Conservation (phyloP, 1,140 invertebrate species). For the Anastrepha obliqua region DNA sequence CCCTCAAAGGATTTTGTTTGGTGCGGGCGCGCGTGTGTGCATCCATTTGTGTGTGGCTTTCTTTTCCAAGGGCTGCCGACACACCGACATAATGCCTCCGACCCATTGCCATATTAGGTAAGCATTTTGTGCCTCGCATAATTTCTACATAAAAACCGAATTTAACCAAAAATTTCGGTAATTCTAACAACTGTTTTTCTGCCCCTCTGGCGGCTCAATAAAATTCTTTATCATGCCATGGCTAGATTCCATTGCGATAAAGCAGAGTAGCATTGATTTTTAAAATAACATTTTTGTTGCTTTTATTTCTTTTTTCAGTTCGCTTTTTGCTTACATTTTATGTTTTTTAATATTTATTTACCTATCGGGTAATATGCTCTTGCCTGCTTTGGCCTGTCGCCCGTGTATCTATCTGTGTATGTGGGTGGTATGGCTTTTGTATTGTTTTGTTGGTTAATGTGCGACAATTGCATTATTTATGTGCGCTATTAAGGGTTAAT, state of each 20-base stretch:
- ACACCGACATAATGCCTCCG: neutral
- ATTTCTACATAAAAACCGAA: constrained; percentile 16
- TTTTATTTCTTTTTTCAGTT: neutral
- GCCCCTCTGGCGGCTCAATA: neutral
- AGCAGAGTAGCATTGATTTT: neutral
- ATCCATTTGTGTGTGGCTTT: no score
- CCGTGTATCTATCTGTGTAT: no score
- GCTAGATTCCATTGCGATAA: neutral
- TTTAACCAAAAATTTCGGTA: neutral
- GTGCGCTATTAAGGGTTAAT: constrained; percentile 35
- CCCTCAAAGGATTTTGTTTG: neutral
- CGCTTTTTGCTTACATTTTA: neutral
- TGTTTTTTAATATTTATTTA: neutral
- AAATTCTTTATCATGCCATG: neutral
- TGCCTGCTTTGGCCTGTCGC: neutral
- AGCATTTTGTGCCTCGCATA: constrained; percentile 12
- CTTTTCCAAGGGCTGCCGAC: no score
- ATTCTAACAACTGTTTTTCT: neutral
- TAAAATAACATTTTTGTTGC: neutral
- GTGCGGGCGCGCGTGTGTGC: no score
- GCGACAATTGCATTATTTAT: constrained; percentile 33
- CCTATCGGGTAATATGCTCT: no score
- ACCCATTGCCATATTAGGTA: neutral
- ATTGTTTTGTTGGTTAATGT: neutral
- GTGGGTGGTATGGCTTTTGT: neutral